Evolutionary conservation across 2,888 invertebrate genomes (phyloP), one percentile per base, ranked within the genome.

Genomic region (Iphiclides podalirius): DNA sequence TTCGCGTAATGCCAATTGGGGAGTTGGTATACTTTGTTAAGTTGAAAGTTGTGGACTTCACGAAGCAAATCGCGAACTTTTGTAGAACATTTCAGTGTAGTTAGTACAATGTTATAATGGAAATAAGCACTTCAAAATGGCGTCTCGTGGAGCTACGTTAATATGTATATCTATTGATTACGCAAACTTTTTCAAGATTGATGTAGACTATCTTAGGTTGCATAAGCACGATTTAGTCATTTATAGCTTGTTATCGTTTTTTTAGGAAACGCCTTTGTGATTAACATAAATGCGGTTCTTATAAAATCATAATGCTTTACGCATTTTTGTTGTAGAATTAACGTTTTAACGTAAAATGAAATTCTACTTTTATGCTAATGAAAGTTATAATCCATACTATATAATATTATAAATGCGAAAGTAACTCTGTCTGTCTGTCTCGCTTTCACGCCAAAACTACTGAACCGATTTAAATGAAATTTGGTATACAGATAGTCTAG

Each of bases 81-180:
- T 87, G 87, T 87, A 84, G 86, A 88, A 87, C 88, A 87, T 88
- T 88, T 88, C 87, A 87, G 85, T 87, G 84, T 88, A 88, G 88
- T 88, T 88, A 88, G 87, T 87, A 88, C 87, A 87, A 87, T 87
- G 87, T 88, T 88, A 86, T 88, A 87, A 87, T 88, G 88, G 87
- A 86, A 88, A 87, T 87, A 88, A 88, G 87, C 84, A 87, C 86
- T 86, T 84, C 86, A 87, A 86, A 87, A 88, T 88, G 88, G 88
- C 85, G 86, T 79, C 79, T 73, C 80, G 75, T 82, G 82, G 79
- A 80, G 75, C 77, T 81, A 74, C 77, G 75, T 66, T 82, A 77
- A 75, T 63, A 62, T 53, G 51, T 60, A 70, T 70, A 66, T 72
- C 64, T 76, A 84, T 83, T 65, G 77, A 82, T 83, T 72, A 57